Evolutionary conservation across 2,888 invertebrate genomes (phyloP).

Genomic region (Campoplex capitator): DNA sequence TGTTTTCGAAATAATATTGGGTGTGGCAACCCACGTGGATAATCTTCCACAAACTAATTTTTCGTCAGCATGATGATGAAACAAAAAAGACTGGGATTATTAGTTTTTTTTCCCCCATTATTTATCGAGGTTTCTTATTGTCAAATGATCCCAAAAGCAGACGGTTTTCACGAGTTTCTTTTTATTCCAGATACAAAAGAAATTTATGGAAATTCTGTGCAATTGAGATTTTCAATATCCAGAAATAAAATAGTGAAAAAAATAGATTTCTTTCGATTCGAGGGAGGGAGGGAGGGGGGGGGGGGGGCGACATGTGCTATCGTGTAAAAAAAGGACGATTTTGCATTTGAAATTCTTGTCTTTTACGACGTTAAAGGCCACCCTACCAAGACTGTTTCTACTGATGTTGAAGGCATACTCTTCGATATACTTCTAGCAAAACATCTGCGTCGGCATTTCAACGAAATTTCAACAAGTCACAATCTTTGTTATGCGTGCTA

Average conservation of each 20-base stretch:
- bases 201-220: not conserved
- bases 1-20: not conserved
- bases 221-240: not conserved
- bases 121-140: not conserved
- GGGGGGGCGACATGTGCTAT: not conserved
- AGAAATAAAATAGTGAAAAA: not conserved
- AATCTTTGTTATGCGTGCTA: not conserved
- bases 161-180: not conserved
- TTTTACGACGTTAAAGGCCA: not conserved
- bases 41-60: slow-evolving; percentile 1
- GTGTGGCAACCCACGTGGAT: not conserved
- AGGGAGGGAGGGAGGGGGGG: too few relatives aligned
- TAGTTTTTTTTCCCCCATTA: not conserved
- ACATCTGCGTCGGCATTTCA: not conserved
- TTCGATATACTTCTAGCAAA: not conserved
- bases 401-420: not conserved
- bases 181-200: not conserved
- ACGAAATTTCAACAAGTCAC: not conserved
- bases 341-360: not conserved
- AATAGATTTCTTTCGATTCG: not conserved
- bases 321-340: not conserved
- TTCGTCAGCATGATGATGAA: not conserved
- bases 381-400: not conserved
- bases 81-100: not conserved
- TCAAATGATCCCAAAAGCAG: not conserved